phyloP scores from a whole-genome alignment of 2,888 invertebrate species.

The Melanostoma scalare region DNA sequence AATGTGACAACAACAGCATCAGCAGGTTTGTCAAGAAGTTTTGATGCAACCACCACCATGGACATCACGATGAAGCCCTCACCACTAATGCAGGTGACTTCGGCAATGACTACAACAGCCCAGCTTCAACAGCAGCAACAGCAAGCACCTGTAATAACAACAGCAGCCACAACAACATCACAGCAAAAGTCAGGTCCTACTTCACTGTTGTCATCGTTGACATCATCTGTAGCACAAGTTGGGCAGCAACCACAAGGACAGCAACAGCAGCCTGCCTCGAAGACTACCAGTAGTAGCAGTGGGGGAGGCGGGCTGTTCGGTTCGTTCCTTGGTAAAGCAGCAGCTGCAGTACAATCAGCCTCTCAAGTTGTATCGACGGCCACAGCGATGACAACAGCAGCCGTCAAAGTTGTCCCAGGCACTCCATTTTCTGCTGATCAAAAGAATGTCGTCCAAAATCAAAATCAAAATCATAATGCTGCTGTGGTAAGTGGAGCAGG shows the following conservation, averaged over 20 bases:
- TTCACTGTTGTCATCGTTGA: conserved; percentile 74
- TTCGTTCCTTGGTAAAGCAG: conserved; percentile 80
- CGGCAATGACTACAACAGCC: conserved; percentile 35
- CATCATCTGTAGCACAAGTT: conserved; percentile 70
- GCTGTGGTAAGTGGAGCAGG: conserved; percentile 55
- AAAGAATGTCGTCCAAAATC: conserved; percentile 34
- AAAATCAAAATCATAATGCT: conserved; percentile 46
- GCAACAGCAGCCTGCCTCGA: conserved; percentile 57
- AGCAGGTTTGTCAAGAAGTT: conserved; percentile 44
- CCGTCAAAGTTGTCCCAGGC: conserved; percentile 58
- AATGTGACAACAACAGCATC: conserved; percentile 20
- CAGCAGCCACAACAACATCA: conserved; percentile 34
- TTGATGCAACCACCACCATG: conserved; percentile 41
- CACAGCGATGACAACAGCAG: conserved; percentile 73
- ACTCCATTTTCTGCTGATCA: conserved; percentile 44
- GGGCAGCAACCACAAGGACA: conserved; percentile 65
- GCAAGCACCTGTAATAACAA: conserved; percentile 2
- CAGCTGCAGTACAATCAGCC: conserved; percentile 80
- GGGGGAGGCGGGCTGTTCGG: conserved; percentile 78
- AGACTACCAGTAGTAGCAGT: conserved; percentile 35
- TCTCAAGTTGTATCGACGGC: conserved; percentile 78
- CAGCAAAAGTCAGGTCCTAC: conserved; percentile 56
- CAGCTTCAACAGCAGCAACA: conserved; percentile 53
- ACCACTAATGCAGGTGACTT: conserved; percentile 23
- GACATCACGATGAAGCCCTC: conserved; percentile 37